Base-by-base conservation (phyloP, 2,888 invertebrate species). In the Eupithecia subumbrata region DNA sequence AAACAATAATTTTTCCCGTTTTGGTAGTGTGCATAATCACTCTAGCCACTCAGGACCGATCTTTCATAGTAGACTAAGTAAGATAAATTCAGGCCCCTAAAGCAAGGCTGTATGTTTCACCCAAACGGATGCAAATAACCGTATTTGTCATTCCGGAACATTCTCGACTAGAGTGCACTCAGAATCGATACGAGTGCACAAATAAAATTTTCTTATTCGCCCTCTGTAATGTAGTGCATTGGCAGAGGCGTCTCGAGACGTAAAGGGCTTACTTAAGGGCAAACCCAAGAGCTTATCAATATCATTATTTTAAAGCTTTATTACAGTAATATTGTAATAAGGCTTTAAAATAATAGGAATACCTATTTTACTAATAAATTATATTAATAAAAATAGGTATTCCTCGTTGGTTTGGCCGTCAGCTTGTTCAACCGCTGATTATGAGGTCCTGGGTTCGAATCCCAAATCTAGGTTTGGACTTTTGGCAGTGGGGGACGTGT, bases 131-230 rank as follows among this genome's bases (percentile, higher is more conserved):
- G 68, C 37, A 71, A 73, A 73, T 64, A 74, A 69, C 71, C 34
- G 30, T 40, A 40, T 70, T 76, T 78, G 72, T 78, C 76, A 71
- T 69, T 68, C 66, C 14, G 34, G 64, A 22, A 72, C 48, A 69
- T 72, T 73, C 66, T 56, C 43, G 48, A 60, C 69, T n/a, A 73
- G 72, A 76, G 72, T 76, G 78, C 78, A 76, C 70, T 74, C 72
- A 73, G 63, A 76, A 71, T 74, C 76, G 74, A 76, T 76, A 74
- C 72, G 34, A 78, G 75, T 77, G 72, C 69, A 72, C 67, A 74
- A 79, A 79, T 79, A 74, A 74, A 75, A 79, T 77, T 48, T 75
- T 71, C 75, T 63, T 76, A 74, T 75, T 71, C 72, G 69, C 73
- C 56, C 71, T 71, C 74, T 72, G 74, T 63, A 77, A 75, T 75